Conservation (phyloP, 2,888 invertebrate genomes). For the Rosalia funebris region DNA sequence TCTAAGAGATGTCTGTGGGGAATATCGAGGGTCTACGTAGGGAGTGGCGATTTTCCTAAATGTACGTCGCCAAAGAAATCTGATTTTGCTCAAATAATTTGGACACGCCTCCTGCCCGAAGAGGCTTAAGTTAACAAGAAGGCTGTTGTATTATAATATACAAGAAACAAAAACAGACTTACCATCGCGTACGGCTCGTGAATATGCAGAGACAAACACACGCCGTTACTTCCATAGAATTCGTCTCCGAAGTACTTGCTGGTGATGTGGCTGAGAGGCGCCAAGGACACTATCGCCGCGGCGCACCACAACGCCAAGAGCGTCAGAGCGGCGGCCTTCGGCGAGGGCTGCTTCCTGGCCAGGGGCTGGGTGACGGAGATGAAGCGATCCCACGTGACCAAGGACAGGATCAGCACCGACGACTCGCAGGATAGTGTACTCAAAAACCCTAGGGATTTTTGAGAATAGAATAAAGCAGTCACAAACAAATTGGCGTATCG, state of each 20-base stretch:
- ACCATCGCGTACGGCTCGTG: conserved; percentile 71
- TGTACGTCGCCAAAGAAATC: no score
- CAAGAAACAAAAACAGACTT: no score
- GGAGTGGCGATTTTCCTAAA: no score
- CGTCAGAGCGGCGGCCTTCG: conserved; percentile 64
- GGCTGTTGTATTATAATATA: no score
- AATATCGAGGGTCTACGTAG: no score
- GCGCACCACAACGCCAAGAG: conserved; percentile 66
- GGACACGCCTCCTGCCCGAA: no score
- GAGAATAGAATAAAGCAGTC: no score
- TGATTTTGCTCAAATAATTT: no score
- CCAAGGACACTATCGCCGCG: conserved; percentile 64
- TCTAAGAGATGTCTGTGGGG: no score
- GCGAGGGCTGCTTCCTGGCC: conserved; percentile 62
- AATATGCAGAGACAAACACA: conserved; percentile 70
- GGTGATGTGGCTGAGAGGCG: conserved; percentile 64
- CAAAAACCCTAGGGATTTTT: conserved; percentile 68
- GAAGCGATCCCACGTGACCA: conserved; percentile 72
- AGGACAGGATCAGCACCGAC: conserved; percentile 69
- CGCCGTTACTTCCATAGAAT: conserved; percentile 71
- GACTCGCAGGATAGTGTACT: conserved; percentile 72
- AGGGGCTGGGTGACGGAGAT: conserved; percentile 70
- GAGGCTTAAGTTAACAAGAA: no score
- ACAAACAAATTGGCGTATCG: no score
- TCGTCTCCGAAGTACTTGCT: conserved; percentile 66